Evolutionary conservation across 2,888 invertebrate genomes (phyloP), one percentile per base, ranked within the genome.

Genomic region (Hirtodrosophila alboralis): DNA sequence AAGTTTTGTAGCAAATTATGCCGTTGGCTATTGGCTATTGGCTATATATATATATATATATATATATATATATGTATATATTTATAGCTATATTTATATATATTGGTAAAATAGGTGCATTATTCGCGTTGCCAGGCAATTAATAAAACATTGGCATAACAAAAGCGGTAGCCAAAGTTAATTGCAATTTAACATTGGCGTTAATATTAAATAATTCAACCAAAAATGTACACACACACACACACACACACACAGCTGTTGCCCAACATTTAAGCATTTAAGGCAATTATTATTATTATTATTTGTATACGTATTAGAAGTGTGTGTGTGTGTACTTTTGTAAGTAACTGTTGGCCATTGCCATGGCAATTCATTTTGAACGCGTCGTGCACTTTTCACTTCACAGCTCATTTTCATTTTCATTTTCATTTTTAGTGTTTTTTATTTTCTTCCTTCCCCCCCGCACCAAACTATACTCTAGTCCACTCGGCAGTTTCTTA

Each of bases 331-430:
- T 23, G 54, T 53, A 53, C 56, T 61, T 61, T 56, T 52, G 18
- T 49, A 62, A 60, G 56, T 60, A 51, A 69, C 71, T 69, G 69
- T 72, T 67, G 43, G 27, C 18, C 18, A 18, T 66, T 68, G 63
- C 58, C 53, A 54, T 74, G 28, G 69, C 69, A 59, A 74, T 74
- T 69, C 64, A 53, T 68, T 64, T 53, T 14, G 59, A 52, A 14
- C n/a, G n/a, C n/a, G n/a, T 49, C 64, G 64, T 64, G 58, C 63
- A 71, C 47, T 64, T 64, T 53, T 75, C 65, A 61, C 64, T 74
- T 67, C 57, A 58, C 71, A 74, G 67, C 62, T 71, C 59, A 71
- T 81, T 79, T 70, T 70, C 43, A 49, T 49, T 61, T 62, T 41
- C 36, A 27, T 43, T 47, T 27, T 12, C 31, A n/a, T n/a, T n/a